Base-by-base conservation (phyloP, 2,113 vertebrate genomes). In the Mustela nigripes region DNA sequence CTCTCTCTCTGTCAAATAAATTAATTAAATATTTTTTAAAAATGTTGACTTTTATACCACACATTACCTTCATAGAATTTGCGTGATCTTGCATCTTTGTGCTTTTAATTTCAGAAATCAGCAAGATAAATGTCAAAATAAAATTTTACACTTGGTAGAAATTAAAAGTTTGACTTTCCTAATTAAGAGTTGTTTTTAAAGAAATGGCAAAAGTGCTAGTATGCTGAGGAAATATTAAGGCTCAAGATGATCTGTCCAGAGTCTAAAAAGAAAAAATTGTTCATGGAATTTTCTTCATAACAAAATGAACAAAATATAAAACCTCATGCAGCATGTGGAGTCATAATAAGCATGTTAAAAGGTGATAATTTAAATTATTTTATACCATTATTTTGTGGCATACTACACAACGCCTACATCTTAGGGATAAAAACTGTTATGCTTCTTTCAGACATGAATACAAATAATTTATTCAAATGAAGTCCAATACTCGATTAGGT, bases 101-200 rank as follows among this genome's bases (percentile, higher is more conserved):
- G 22, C 50, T 89, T 89, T 80, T 80, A 93, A 80, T 67, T 93
- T 91, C 24, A 26, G 15, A 92, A 83, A 83, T 48, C 31, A 89
- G 26, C 12, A 81, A 42, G 15, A 16, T 12, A 93, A 93, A 91
- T 42, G 8, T 71, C 21, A 60, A 85, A 62, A 78, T 94, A 53
- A 85, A 86, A 76, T 45, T 76, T 86, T 48, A 74, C 12, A 5
- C 89, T 95, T 87, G 53, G 50, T 28, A 71, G 31, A 74, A 78
- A 87, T 81, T 26, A 48, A 84, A 93, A n/a, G n/a, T 39, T 36
- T 91, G 12, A 24, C 1, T 80, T 5, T 18, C 56, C 7, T 67
- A 31, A 14, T 36, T 84, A 79, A 78, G 31, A 1, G 1, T 26
- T 39, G 21, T 45, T 91, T 93, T 53, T 9, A 56, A 91, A 91